phyloP scores from a whole-genome alignment of 2,113 vertebrate species.

The Notechis scutatus region DNA sequence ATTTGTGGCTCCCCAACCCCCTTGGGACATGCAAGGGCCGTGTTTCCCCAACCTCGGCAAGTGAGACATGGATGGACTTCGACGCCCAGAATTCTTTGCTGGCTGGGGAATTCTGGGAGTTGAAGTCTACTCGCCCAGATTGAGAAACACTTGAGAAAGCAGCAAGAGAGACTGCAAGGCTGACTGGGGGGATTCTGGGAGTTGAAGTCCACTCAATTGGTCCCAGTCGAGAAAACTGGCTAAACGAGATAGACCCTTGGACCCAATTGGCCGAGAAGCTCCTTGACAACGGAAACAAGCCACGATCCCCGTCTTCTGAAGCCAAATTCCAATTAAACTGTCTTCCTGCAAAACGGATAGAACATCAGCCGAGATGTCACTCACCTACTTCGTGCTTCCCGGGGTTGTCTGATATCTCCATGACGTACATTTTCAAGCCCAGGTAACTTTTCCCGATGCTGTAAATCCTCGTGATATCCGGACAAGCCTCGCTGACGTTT shows the following conservation, averaged over 20 bases:
- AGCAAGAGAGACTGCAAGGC: too few relatives aligned
- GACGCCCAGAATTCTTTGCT: not conserved
- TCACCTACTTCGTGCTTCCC: slow-evolving; percentile 89
- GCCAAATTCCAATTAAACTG: not conserved
- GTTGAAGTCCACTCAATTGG: not conserved
- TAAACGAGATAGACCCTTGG: not conserved
- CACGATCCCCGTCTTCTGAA: not conserved
- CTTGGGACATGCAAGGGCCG: too few relatives aligned
- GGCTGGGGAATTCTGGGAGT: not conserved
- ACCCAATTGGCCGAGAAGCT: not conserved
- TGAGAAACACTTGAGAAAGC: too few relatives aligned
- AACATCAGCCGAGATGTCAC: not conserved
- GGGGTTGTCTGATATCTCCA: slow-evolving; percentile 93
- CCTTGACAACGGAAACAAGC: not conserved
- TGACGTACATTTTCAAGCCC: slow-evolving; percentile 90
- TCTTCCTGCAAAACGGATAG: not conserved
- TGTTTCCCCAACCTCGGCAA: too few relatives aligned
- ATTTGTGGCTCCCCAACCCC: not conserved
- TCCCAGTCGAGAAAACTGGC: too few relatives aligned
- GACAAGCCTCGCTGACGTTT: slow-evolving; percentile 81
- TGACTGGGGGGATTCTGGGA: not conserved
- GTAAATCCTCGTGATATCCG: slow-evolving; percentile 90
- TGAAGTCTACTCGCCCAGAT: not conserved
- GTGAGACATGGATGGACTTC: not conserved
- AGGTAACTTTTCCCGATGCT: slow-evolving; percentile 89